These are phyloP conservation scores for Plagodis dolabraria DNA, from an alignment of 2,888 invertebrate genomes.

Conservation along the genomic window DNA sequence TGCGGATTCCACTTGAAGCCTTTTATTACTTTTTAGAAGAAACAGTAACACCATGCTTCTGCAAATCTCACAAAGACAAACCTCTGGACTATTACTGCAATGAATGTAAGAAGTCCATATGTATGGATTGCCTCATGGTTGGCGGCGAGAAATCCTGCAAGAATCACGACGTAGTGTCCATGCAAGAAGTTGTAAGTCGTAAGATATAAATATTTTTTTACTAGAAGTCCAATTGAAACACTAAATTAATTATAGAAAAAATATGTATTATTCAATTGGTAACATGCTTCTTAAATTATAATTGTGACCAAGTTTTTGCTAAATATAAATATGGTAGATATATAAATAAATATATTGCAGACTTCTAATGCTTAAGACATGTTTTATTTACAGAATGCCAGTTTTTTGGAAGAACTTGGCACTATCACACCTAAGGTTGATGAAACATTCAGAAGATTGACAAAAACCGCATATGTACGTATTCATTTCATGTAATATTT, in stretches of 20 bases:
- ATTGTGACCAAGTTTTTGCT: too few relatives aligned
- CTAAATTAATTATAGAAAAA: too few relatives aligned
- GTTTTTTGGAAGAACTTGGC: constrained; percentile 57
- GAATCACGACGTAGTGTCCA: constrained; percentile 67
- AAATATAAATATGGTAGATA: too few relatives aligned
- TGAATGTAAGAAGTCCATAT: constrained; percentile 66
- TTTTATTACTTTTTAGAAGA: constrained; percentile 41
- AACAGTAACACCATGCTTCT: constrained; percentile 44
- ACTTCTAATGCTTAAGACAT: too few relatives aligned
- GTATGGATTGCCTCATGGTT: constrained; percentile 76
- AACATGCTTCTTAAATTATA: too few relatives aligned
- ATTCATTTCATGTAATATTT: neutral
- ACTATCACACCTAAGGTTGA: constrained; percentile 66
- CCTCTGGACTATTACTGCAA: constrained; percentile 71
- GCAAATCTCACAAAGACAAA: constrained; percentile 65
- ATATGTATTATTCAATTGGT: too few relatives aligned
- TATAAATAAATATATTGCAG: too few relatives aligned
- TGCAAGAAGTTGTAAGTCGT: constrained; percentile 67
- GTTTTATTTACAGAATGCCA: constrained; percentile 60
- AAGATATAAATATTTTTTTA: neutral
- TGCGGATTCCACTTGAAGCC: too few relatives aligned
- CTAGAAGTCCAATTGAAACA: neutral
- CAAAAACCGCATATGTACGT: constrained; percentile 63
- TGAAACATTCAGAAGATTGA: constrained; percentile 69
- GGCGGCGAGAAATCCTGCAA: constrained; percentile 75